Evolutionary conservation across 2,888 invertebrate species (phyloP), one percentile per base, ranked within the genome.

Genomic region (Onchidella celtica): DNA sequence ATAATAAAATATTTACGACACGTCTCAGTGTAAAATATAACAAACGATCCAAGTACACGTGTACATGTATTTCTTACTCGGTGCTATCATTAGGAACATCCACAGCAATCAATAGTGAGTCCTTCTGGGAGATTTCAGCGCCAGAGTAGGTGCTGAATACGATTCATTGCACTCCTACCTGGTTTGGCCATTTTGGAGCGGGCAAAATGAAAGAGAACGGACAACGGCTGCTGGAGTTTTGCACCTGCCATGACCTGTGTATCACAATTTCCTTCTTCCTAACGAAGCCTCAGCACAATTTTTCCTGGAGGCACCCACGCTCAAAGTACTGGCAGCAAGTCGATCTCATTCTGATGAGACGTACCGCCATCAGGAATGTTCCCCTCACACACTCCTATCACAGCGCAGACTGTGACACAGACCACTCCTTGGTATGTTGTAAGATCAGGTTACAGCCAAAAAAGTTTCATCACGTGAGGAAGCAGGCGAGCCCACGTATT

Each of bases 241-340:
- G 40, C 59, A 27, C 36, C 24, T n/a, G 21, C 29, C 59, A 73
- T 38, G 38, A n/a, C 21, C 59, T 75, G 29, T 75, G 75, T 29
- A 34, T 75, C 4, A n/a, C n/a, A n/a, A 80, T 34, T 57, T 55
- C 29, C 81, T 75, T 29, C 29, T 47, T 75, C 24, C 34, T 63
- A 27, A 69, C 47, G 3, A 70, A 75, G 21, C 69, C 61, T 2
- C 59, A 75, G 55, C 80, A 73, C 68, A 34, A 68, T 34, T 47
- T 80, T 21, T 80, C 66, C 2, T 74, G 73, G 55, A 9, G 68
- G 32, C 65, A 68, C 69, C 72, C 63, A 27, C 29, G 55, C 21
- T 79, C 79, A 55, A 65, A 65, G 32, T 69, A 61, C 69, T 70
- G 81, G 81, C 81, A 59, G 40, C 69, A 81, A 69, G n/a, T 75